Evolutionary conservation across 2,888 invertebrate genomes (phyloP), one percentile per base, ranked within the genome.

Genomic region (Aleiodes alternator): DNA sequence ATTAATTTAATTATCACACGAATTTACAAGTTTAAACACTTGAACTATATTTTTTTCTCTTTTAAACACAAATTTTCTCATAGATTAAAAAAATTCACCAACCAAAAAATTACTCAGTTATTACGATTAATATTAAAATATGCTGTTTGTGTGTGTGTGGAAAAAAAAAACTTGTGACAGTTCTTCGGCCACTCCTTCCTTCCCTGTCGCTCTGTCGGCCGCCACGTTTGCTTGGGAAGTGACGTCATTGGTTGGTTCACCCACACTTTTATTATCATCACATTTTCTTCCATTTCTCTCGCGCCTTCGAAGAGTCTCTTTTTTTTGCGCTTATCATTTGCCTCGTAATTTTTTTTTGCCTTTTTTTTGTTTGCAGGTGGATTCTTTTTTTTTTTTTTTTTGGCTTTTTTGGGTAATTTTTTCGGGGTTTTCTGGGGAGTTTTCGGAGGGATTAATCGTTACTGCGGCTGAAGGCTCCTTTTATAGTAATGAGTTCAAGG

Each of bases 161-260:
- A 23, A 80, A 81, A 82, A 77, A 82, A 85, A 85, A 82, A 87
- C 9, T 8, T 43, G 43, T 88, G 88, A 88, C 87, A 88, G 88
- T 79, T 87, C 84, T 79, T 87, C 84, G 84, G 85, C 87, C 87
- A 87, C 87, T 86, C 87, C 86, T 86, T 82, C 81, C 78, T 77
- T 79, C 80, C 82, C 75, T 79, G 80, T 81, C 83, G 82, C 51
- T 51, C 51, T 51, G 68, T 68, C 83, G 82, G 86, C 87, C 83
- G 88, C 88, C 88, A 88, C 88, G 88, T 88, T 88, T 87, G 87
- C 88, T 87, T 86, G 86, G 88, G 88, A 88, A 88, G 85, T 88
- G 88, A 88, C 88, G 89, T 89, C 86, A 88, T 83, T 83, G 83
- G 82, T 81, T 78, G 81, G 77, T 82, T 77, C 72, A 61, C 78